Percentiles rank a stretch among this genome's conserved stretches.
Evolutionary conservation across 2,797 vertebrate species (phyloP).

Genomic region (Microhierax caerulescens): DNA sequence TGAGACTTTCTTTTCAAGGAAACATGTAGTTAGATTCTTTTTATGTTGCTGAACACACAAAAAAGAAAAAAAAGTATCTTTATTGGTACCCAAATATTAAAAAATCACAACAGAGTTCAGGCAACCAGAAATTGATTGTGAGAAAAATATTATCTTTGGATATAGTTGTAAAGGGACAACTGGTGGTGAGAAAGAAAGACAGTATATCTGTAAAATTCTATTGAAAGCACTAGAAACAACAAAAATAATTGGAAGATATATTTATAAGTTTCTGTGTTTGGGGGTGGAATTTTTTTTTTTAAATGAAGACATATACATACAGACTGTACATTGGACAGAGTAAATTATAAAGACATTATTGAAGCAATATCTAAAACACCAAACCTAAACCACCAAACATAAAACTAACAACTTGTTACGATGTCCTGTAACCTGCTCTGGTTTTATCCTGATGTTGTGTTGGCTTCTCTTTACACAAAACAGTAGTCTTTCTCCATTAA

Average conservation of each 20-base stretch:
- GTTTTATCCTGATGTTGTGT: not conserved
- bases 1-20: not conserved
- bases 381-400: not conserved
- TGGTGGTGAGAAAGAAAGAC: not conserved
- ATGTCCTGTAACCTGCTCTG: not conserved
- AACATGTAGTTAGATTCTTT: not conserved
- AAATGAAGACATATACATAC: not conserved
- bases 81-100: constrained; percentile 7
- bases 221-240: not conserved
- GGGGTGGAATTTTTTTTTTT: not conserved
- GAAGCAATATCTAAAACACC: not conserved
- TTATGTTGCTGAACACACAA: not conserved
- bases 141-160: constrained; percentile 17
- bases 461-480: constrained; percentile 36
- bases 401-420: constrained; percentile 31
- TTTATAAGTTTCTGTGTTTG: not conserved
- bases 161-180: not conserved
- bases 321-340: not conserved
- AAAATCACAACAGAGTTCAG: constrained; percentile 27
- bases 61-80: not conserved
- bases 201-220: not conserved
- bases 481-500: constrained; percentile 42
- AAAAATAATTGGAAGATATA: not conserved
- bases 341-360: not conserved
- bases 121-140: not conserved